Conservation (phyloP, 1,140 invertebrate species). For the Eciton burchellii region DNA sequence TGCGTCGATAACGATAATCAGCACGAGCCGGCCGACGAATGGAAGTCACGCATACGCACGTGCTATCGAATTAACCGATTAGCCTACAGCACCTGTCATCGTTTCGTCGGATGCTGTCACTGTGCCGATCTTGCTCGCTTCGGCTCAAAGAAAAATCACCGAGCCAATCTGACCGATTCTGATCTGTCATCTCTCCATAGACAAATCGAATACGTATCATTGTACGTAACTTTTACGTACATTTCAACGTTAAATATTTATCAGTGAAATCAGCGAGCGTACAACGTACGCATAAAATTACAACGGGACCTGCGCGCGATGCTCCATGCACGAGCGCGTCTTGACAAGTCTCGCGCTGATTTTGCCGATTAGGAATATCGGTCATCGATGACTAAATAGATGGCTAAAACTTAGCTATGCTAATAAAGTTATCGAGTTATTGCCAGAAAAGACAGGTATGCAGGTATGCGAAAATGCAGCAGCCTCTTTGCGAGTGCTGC, state of each 20-base stretch:
- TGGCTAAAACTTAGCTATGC: neutral
- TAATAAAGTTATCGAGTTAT: neutral
- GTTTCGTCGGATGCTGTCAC: slow-evolving; percentile 62
- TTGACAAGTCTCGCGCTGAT: too few species aligned
- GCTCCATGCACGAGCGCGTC: too few species aligned
- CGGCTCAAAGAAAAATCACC: too few species aligned
- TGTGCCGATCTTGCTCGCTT: too few species aligned
- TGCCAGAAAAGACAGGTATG: too few species aligned
- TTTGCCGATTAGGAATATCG: too few species aligned
- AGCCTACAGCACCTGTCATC: slow-evolving; percentile 67
- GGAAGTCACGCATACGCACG: slow-evolving; percentile 69
- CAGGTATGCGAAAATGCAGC: neutral
- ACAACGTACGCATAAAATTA: too few species aligned
- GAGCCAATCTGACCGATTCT: slow-evolving; percentile 57
- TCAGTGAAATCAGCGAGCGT: too few species aligned
- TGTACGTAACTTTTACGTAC: slow-evolving; percentile 37
- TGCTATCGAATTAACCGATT: slow-evolving; percentile 74
- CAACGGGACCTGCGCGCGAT: too few species aligned
- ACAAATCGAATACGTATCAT: too few species aligned
- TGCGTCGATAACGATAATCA: slow-evolving; percentile 66
- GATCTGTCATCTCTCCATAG: too few species aligned
- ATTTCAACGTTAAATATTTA: neutral
- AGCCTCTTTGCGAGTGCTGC: neutral
- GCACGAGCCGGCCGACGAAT: slow-evolving; percentile 57
- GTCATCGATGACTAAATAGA: neutral